Conservation (phyloP, 2,888 invertebrate species). For the Myopa tessellatipennis region DNA sequence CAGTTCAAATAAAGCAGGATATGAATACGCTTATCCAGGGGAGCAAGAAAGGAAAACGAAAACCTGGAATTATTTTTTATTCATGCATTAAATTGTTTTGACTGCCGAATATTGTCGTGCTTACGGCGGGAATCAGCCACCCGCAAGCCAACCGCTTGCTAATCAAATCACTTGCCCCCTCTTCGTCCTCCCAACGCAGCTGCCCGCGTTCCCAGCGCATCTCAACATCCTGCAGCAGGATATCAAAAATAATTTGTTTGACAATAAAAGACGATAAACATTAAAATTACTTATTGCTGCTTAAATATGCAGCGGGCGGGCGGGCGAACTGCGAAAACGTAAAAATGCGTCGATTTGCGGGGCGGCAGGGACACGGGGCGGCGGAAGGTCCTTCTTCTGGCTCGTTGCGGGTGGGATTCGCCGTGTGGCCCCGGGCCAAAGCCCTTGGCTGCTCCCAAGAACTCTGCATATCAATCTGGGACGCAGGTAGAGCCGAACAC, state of each 20-base stretch:
- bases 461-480: not conserved
- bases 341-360: conserved; percentile 47
- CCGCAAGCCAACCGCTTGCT: conserved; percentile 51
- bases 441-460: not conserved
- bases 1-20: not conserved
- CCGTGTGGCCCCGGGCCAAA: not conserved
- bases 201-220: conserved; percentile 33
- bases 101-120: conserved; percentile 52
- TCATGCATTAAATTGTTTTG: conserved; percentile 68
- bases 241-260: conserved; percentile 67
- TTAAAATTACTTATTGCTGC: conserved; percentile 59
- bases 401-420: conserved; percentile 38
- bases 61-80: conserved; percentile 63
- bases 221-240: conserved; percentile 61
- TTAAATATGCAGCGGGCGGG: conserved; percentile 28
- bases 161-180: conserved; percentile 61
- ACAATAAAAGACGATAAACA: conserved; percentile 68
- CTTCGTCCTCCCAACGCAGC: conserved; percentile 22
- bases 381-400: conserved; percentile 46
- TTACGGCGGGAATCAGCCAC: conserved; percentile 38
- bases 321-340: conserved; percentile 45
- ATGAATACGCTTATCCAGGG: not conserved
- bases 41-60: not conserved
- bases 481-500: not conserved
- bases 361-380: not conserved